Evolutionary conservation across 2,888 invertebrate species (phyloP).

Genomic region (Mamestra brassicae): DNA sequence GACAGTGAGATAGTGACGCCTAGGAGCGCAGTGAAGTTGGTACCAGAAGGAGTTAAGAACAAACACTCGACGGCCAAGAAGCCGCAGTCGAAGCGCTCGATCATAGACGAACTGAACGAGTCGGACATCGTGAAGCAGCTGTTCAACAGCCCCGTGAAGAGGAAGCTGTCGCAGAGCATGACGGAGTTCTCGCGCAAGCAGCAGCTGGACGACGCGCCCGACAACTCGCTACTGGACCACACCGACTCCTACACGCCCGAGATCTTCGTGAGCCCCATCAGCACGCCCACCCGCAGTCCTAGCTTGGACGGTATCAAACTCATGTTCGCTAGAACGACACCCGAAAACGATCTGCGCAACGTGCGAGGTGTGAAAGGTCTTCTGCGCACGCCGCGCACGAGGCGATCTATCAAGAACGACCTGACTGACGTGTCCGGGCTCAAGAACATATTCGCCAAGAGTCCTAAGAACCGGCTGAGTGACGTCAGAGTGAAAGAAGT

Average conservation of each 20-base stretch:
- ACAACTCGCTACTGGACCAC: constrained; percentile 70
- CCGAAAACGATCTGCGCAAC: constrained; percentile 77
- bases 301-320: constrained; percentile 75
- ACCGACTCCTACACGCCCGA: constrained; percentile 77
- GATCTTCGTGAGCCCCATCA: constrained; percentile 80
- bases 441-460: constrained; percentile 78
- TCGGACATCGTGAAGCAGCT: constrained; percentile 85
- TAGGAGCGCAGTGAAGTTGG: constrained; percentile 78
- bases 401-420: constrained; percentile 81
- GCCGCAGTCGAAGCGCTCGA: constrained; percentile 85
- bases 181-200: constrained; percentile 82
- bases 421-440: constrained; percentile 82
- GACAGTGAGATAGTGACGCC: constrained; percentile 81
- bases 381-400: constrained; percentile 74
- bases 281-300: constrained; percentile 76
- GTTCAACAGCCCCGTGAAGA: constrained; percentile 87
- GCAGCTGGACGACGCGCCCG: constrained; percentile 75
- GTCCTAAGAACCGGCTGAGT: constrained; percentile 76
- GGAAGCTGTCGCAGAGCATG: constrained; percentile 89
- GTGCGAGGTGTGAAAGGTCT: constrained; percentile 74
- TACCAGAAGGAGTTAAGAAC: constrained; percentile 84
- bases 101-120: constrained; percentile 85
- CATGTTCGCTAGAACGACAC: constrained; percentile 74
- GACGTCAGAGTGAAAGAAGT: constrained; percentile 80
- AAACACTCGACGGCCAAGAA: constrained; percentile 88